Evolutionary conservation across 2,888 invertebrate species (phyloP).

Genomic region (Arge pagana): DNA sequence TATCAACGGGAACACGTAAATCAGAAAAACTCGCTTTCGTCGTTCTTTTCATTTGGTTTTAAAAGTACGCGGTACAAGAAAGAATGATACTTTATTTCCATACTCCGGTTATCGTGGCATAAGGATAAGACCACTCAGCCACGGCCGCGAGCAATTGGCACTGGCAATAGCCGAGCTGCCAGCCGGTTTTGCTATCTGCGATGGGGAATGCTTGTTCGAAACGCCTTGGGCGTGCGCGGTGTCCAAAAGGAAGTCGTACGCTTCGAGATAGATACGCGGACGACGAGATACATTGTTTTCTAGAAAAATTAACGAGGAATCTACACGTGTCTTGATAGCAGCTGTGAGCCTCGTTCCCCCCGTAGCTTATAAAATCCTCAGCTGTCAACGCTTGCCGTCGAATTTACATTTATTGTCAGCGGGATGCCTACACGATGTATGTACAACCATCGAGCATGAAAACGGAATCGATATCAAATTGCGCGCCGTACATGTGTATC

Average conservation of each 20-base stretch:
- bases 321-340: too few species aligned
- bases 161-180: background rate
- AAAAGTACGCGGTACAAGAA: background rate
- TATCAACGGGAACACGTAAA: too few species aligned
- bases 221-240: background rate
- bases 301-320: too few species aligned
- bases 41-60: background rate
- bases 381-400: too few species aligned
- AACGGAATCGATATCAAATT: too few species aligned
- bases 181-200: slow-evolving; percentile 20
- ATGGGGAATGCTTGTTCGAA: slow-evolving; percentile 16
- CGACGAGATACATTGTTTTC: too few species aligned
- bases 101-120: slow-evolving; percentile 1
- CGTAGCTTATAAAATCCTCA: too few species aligned
- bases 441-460: too few species aligned
- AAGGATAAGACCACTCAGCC: background rate
- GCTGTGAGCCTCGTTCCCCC: too few species aligned
- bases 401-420: too few species aligned
- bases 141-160: slow-evolving; percentile 7
- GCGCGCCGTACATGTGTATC: too few species aligned
- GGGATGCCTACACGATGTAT: too few species aligned
- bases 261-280: slow-evolving; percentile 1
- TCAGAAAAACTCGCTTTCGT: background rate
- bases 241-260: slow-evolving; percentile 20
- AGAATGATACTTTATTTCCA: slow-evolving; percentile 4